These are phyloP conservation scores for Corvus cornix DNA, from an alignment of 2,113 vertebrate species.

Conservation along the genomic window DNA sequence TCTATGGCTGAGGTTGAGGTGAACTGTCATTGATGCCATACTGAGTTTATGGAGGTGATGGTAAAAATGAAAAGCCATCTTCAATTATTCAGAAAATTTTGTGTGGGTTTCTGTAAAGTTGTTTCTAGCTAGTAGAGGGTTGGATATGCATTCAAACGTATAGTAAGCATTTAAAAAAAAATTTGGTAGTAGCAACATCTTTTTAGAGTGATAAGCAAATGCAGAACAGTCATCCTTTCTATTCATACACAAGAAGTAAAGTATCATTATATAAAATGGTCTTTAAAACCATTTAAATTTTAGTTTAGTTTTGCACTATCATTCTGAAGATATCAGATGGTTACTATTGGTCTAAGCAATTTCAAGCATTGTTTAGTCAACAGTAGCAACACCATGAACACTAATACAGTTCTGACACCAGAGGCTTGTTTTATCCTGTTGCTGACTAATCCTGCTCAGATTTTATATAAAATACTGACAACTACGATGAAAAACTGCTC, in stretches of 20 bases:
- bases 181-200: background rate
- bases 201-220: background rate
- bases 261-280: background rate
- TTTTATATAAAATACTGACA: background rate
- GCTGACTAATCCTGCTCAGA: background rate
- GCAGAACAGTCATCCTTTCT: background rate
- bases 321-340: background rate
- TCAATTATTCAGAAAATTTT: constrained; percentile 76
- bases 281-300: background rate
- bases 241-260: background rate
- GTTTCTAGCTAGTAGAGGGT: background rate
- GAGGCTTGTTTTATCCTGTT: background rate
- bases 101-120: constrained; percentile 20
- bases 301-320: background rate
- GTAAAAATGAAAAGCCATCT: constrained; percentile 62
- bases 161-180: background rate
- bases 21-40: background rate
- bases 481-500: background rate
- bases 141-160: background rate
- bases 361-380: background rate
- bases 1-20: constrained; percentile 1
- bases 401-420: background rate
- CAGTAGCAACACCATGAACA: background rate
- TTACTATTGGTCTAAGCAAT: background rate
- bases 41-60: constrained; percentile 42